Conservation (phyloP, 2,113 vertebrate genomes). For the Reinhardtius hippoglossoides region DNA sequence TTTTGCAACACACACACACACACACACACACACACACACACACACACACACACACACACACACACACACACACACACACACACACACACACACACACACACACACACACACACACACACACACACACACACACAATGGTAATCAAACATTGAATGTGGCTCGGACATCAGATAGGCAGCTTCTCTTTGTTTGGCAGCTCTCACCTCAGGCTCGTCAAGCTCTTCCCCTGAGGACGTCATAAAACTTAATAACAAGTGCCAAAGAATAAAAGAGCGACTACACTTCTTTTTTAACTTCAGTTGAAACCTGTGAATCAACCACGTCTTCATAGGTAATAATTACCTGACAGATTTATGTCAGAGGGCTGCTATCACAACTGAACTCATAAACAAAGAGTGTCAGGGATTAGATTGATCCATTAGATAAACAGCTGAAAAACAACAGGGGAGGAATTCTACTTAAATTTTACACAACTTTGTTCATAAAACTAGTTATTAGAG, state of each 20-base stretch:
- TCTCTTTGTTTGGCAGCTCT: slow-evolving; percentile 42
- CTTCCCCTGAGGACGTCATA: slow-evolving; percentile 53
- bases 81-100: too few species aligned
- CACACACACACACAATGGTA: slow-evolving; percentile 6
- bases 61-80: too few species aligned
- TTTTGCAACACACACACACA: slow-evolving; percentile 11
- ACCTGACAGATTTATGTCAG: slow-evolving; percentile 40
- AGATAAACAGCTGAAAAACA: slow-evolving; percentile 6
- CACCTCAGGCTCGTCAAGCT: slow-evolving; percentile 25
- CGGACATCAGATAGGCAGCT: slow-evolving; percentile 48
- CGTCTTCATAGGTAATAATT: slow-evolving; percentile 37
- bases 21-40: too few species aligned
- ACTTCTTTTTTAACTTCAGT: background rate
- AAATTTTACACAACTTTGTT: background rate
- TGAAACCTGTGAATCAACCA: slow-evolving; percentile 4
- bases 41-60: too few species aligned
- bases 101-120: background rate
- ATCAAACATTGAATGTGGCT: slow-evolving; percentile 36
- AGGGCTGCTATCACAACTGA: background rate
- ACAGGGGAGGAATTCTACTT: background rate
- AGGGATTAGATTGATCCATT: background rate
- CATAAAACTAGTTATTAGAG: too few species aligned
- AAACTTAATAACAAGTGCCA: slow-evolving; percentile 41
- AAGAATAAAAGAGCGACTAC: slow-evolving; percentile 37
- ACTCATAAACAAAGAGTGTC: slow-evolving; percentile 9